phyloP scores from a whole-genome alignment of 2,797 vertebrate genomes.

The Centropyge bicolor region DNA sequence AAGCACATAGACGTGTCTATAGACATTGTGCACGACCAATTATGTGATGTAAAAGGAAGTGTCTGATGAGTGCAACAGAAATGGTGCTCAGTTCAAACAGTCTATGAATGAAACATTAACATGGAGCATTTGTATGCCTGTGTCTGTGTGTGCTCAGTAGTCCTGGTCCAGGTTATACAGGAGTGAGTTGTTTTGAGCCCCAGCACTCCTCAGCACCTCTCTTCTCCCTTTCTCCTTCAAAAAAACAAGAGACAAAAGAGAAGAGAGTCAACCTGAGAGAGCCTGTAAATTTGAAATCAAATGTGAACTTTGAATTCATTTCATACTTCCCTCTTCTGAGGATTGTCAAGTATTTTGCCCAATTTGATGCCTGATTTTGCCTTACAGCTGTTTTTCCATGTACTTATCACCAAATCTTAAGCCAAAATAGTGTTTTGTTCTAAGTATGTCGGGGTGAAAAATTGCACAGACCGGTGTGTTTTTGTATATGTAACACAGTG shows the following conservation, averaged over 20 bases:
- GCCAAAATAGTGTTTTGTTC: background rate
- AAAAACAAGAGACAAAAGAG: slow-evolving; percentile 89
- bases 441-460: background rate
- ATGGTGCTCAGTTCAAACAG: slow-evolving; percentile 19
- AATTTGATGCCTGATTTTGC: background rate
- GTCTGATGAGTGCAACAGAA: slow-evolving; percentile 14
- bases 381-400: background rate
- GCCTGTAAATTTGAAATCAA: slow-evolving; percentile 51
- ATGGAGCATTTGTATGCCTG: slow-evolving; percentile 50
- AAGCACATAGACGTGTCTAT: slow-evolving; percentile 21
- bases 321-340: background rate
- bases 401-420: background rate
- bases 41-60: slow-evolving; percentile 3
- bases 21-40: background rate
- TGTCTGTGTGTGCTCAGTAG: slow-evolving; percentile 78
- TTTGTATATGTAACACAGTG: background rate
- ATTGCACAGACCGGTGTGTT: slow-evolving; percentile 2
- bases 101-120: slow-evolving; percentile 29
- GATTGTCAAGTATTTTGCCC: background rate
- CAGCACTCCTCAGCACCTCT: slow-evolving; percentile 86
- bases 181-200: slow-evolving; percentile 83
- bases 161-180: slow-evolving; percentile 87
- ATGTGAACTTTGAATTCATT: slow-evolving; percentile 26
- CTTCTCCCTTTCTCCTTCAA: slow-evolving; percentile 92
- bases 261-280: slow-evolving; percentile 87